Conservation (phyloP, 92 coral and sea anemone genomes). For the Porites rus region DNA sequence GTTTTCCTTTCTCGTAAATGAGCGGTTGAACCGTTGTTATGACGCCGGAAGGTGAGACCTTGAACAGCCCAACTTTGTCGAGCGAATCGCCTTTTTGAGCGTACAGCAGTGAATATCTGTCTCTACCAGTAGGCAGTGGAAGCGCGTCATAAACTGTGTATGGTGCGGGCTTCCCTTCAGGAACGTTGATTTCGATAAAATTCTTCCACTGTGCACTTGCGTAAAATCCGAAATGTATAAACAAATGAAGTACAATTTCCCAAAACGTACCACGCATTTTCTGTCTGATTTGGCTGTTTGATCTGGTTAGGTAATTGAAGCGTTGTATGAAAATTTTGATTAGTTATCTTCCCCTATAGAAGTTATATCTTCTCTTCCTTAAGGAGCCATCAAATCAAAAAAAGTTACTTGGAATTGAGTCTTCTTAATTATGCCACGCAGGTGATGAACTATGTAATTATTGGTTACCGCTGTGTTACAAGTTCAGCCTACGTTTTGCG, state of each 20-base stretch:
- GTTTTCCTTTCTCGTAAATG: constrained; percentile 50
- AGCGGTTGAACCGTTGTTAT: constrained; percentile 64
- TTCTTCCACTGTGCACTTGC: constrained; percentile 35
- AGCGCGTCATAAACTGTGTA: constrained; percentile 49
- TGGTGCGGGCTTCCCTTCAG: constrained; percentile 48
- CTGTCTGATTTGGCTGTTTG: not conserved
- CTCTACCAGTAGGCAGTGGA: constrained; percentile 53
- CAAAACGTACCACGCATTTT: not conserved
- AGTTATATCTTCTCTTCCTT: not conserved
- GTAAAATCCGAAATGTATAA: not conserved
- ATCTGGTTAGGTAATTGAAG: not conserved
- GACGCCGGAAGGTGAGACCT: constrained; percentile 50
- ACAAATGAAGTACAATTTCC: not conserved
- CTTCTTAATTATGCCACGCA: not conserved
- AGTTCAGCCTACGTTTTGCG: not conserved
- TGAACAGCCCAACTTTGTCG: constrained; percentile 48
- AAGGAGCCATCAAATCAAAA: not conserved
- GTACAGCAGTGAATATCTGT: constrained; percentile 39
- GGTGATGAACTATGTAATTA: not conserved
- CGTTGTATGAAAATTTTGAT: not conserved
- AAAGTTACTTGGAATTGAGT: not conserved
- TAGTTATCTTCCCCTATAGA: no score
- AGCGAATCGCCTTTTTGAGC: constrained; percentile 68
- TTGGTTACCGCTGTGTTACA: constrained; percentile 8
- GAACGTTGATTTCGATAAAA: constrained; percentile 25